Percentiles rank a stretch among this genome's conserved stretches.
Evolutionary conservation across 2,797 vertebrate genomes (phyloP).

Genomic region (Karalla daura): DNA sequence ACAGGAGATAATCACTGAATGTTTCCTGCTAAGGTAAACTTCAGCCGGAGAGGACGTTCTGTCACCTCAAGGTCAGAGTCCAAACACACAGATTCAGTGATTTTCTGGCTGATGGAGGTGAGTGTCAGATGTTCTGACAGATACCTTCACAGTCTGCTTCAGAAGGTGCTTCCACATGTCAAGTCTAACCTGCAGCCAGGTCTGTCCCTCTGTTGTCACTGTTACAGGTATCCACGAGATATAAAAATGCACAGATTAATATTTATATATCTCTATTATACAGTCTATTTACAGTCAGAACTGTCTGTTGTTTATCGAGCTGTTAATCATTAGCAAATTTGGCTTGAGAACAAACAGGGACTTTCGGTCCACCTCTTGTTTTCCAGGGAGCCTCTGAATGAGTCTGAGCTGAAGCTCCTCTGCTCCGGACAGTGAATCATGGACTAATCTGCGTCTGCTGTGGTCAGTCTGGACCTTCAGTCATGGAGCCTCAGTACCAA

Average conservation of each 20-base stretch:
- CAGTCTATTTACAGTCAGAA: neutral
- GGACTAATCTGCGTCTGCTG: neutral
- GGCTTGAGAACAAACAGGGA: slow-evolving; percentile 42
- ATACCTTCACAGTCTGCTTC: too few species aligned
- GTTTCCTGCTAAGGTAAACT: too few species aligned
- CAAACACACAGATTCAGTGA: slow-evolving; percentile 27
- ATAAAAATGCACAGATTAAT: too few species aligned
- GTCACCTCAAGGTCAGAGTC: slow-evolving; percentile 57
- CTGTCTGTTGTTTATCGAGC: slow-evolving; percentile 25
- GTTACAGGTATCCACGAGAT: too few species aligned
- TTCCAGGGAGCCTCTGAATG: neutral
- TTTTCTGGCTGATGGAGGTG: slow-evolving; percentile 38
- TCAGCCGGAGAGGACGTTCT: slow-evolving; percentile 54
- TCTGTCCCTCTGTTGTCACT: too few species aligned
- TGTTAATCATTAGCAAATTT: slow-evolving; percentile 60
- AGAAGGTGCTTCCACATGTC: too few species aligned
- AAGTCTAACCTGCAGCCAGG: too few species aligned
- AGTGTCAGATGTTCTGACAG: slow-evolving; percentile 3
- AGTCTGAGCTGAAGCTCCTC: neutral
- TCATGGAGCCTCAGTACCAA: slow-evolving; percentile 74
- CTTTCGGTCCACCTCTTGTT: slow-evolving; percentile 20
- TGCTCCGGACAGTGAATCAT: neutral
- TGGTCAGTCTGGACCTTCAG: slow-evolving; percentile 8
- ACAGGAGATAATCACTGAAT: too few species aligned
- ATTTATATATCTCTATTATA: neutral